Evolutionary conservation across 2,113 vertebrate species (phyloP).

Genomic region (Lycaon pictus): DNA sequence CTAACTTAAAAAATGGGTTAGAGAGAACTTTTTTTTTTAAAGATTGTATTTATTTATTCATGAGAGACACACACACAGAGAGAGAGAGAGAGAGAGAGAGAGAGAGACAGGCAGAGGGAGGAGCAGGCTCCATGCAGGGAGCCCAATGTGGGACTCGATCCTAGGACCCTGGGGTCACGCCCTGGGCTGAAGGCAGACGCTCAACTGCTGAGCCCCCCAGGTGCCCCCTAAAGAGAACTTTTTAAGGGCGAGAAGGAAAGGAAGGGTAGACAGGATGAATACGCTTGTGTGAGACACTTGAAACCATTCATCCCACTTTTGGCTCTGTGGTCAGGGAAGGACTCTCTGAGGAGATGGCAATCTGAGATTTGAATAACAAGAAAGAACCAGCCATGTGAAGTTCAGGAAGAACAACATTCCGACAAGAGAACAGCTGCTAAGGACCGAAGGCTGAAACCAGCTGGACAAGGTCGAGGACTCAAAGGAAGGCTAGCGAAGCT

Average conservation of each 20-base stretch:
- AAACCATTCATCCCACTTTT: constrained; percentile 51
- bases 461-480: constrained; percentile 2
- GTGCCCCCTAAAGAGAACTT: background rate
- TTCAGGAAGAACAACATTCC: background rate
- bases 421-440: background rate
- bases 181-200: too few relatives aligned
- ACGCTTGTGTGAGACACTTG: constrained; percentile 47
- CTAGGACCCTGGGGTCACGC: too few relatives aligned
- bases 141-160: too few relatives aligned
- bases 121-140: too few relatives aligned
- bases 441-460: background rate
- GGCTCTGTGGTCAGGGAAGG: background rate
- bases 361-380: constrained; percentile 52
- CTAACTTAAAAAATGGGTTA: constrained; percentile 59
- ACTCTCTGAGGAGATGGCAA: background rate
- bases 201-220: too few relatives aligned
- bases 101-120: too few relatives aligned
- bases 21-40: background rate
- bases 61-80: too few relatives aligned
- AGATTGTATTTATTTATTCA: too few relatives aligned
- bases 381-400: background rate
- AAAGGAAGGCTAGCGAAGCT: background rate
- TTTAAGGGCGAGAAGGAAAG: constrained; percentile 8
- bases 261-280: background rate
- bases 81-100: too few relatives aligned